phyloP scores from a whole-genome alignment of 2,888 invertebrate genomes.

The Steromphala cineraria region DNA sequence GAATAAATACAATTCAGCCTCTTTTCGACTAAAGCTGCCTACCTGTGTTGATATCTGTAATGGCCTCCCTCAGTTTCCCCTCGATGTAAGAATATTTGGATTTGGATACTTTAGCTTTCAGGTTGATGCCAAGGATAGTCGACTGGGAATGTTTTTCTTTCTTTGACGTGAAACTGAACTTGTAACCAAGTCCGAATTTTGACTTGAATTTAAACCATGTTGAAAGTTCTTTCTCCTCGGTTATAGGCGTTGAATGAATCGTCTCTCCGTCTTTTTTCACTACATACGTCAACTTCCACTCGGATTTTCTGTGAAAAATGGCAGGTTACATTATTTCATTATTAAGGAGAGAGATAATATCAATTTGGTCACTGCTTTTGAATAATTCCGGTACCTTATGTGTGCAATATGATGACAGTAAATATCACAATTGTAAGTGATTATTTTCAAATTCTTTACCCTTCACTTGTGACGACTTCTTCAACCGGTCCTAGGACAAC shows the following conservation, averaged over 20 bases:
- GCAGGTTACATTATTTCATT: too few relatives aligned
- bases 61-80: neutral
- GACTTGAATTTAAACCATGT: conserved; percentile 12
- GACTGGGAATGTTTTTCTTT: neutral
- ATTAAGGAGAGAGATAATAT: too few relatives aligned
- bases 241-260: neutral
- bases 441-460: neutral
- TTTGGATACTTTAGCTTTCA: neutral
- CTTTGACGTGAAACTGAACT: neutral
- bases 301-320: neutral
- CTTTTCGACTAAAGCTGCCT: too few relatives aligned
- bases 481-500: neutral
- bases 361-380: too few relatives aligned
- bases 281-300: neutral
- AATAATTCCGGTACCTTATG: too few relatives aligned
- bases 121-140: neutral
- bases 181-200: neutral
- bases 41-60: neutral
- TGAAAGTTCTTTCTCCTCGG: neutral
- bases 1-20: too few relatives aligned
- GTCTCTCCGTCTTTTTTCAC: neutral
- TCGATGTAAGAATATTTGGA: neutral
- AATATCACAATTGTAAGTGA: too few relatives aligned
- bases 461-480: neutral
- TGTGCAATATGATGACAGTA: too few relatives aligned